phyloP scores from a whole-genome alignment of 2,113 vertebrate species.

The Pomatostomus ruficeps region DNA sequence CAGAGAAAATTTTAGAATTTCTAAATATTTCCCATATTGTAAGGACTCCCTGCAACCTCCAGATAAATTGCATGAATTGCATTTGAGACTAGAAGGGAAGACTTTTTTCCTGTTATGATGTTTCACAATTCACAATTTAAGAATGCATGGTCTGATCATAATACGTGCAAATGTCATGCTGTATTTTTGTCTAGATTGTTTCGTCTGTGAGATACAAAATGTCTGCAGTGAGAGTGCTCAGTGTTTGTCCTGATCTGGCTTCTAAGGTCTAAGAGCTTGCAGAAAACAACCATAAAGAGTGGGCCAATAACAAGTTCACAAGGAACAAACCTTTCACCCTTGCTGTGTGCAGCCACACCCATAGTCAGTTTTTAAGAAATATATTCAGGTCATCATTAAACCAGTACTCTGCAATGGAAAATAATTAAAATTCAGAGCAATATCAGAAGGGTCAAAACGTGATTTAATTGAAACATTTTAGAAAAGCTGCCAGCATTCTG shows the following conservation, averaged over 20 bases:
- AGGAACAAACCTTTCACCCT: neutral
- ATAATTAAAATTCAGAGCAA: conserved; percentile 13
- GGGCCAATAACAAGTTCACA: neutral
- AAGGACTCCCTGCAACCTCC: neutral
- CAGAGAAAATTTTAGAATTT: neutral
- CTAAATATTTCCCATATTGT: neutral
- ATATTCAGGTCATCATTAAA: neutral
- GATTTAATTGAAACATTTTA: neutral
- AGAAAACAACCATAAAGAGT: neutral
- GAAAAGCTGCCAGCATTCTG: neutral
- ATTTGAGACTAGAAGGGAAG: neutral
- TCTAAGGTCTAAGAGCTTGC: neutral
- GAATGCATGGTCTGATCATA: neutral
- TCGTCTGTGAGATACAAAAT: neutral
- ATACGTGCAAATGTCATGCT: neutral
- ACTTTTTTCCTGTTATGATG: neutral
- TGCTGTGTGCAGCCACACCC: neutral
- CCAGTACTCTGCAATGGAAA: neutral
- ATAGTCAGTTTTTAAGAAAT: neutral
- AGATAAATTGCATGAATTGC: neutral
- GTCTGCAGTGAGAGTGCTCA: neutral
- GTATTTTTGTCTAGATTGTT: neutral
- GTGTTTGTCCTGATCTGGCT: neutral
- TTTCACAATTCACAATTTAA: neutral
- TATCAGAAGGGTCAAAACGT: neutral